A percentile compares a stretch with the other conserved stretches of the same genome.
These are phyloP conservation scores for Cynocephalus volans DNA, from an alignment of 2,113 vertebrate genomes.

Conservation along the genomic window DNA sequence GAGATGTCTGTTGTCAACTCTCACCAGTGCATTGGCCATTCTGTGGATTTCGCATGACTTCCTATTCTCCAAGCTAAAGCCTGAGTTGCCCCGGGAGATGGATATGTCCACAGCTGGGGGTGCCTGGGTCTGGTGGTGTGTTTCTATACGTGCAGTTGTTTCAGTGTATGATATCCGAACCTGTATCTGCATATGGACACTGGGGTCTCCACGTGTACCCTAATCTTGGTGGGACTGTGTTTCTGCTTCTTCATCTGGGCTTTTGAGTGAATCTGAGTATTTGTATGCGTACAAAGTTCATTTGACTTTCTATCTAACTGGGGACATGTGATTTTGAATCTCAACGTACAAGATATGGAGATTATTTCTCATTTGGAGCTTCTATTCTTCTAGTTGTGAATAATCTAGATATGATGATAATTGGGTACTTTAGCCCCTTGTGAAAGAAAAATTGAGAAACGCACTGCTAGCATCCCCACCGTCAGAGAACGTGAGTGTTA, in stretches of 20 bases:
- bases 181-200: accelerated
- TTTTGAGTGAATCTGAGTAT: background rate
- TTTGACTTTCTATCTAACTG: background rate
- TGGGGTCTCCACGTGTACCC: accelerated
- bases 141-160: accelerated
- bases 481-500: background rate
- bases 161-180: accelerated
- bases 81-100: background rate
- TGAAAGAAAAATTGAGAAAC: background rate
- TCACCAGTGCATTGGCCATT: too few species aligned
- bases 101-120: accelerated
- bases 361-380: background rate
- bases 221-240: background rate
- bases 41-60: background rate
- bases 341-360: background rate
- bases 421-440: background rate
- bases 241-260: background rate
- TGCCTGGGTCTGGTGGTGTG: accelerated
- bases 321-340: background rate
- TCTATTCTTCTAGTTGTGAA: background rate
- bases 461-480: accelerated
- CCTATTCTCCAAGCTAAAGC: background rate
- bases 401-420: background rate
- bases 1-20: background rate
- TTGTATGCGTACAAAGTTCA: background rate